A percentile compares a stretch with the other conserved stretches of the same genome.
phyloP scores from a whole-genome alignment of 2,113 vertebrate genomes.

The Heterocephalus glaber region DNA sequence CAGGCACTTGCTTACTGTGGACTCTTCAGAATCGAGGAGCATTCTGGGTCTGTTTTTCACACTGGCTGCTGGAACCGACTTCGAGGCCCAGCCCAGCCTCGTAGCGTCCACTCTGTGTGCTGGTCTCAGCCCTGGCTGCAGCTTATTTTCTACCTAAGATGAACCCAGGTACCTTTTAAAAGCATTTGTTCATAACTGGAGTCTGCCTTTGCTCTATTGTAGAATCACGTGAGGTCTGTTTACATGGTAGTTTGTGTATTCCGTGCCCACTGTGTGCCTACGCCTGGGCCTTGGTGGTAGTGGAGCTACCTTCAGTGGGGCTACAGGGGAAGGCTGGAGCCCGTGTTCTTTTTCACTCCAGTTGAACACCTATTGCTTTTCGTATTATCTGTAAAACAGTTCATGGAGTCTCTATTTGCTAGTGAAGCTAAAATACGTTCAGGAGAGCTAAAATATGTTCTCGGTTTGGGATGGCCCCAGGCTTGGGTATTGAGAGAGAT shows the following conservation, averaged over 20 bases:
- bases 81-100: neutral
- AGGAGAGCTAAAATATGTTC: slow-evolving; percentile 17
- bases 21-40: neutral
- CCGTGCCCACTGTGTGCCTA: rapidly evolving
- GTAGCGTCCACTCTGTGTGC: rapidly evolving
- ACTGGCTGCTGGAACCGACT: neutral
- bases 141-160: neutral
- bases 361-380: neutral
- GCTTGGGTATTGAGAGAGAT: neutral
- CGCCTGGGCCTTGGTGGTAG: neutral
- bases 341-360: neutral
- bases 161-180: neutral
- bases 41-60: neutral
- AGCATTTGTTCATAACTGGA: neutral
- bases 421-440: slow-evolving; percentile 33
- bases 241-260: neutral
- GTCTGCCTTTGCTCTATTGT: neutral
- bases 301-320: neutral
- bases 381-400: neutral
- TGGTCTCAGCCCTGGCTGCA: neutral
- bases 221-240: neutral
- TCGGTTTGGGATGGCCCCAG: neutral
- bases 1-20: neutral
- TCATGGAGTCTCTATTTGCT: slow-evolving; percentile 29
- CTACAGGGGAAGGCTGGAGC: neutral